A percentile compares a stretch with the other conserved stretches of the same genome.
phyloP scores from a whole-genome alignment of 2,888 invertebrate species.

The Corbicula japonica region DNA sequence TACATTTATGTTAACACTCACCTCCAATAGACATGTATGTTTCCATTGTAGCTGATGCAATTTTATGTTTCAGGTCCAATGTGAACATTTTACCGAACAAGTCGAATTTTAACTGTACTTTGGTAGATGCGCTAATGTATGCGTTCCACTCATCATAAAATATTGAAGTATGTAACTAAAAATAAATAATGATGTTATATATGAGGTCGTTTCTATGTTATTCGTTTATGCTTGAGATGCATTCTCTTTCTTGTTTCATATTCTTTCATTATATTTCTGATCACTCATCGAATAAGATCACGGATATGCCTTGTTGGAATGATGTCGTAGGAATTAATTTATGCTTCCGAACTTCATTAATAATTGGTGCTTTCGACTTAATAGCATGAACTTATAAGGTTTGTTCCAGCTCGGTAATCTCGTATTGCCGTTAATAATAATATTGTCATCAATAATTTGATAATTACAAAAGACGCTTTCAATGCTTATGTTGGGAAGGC shows the following conservation, averaged over 20 bases:
- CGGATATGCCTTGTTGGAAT: too few species aligned
- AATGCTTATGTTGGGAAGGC: too few species aligned
- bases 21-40: conserved; percentile 28
- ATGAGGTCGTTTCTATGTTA: background rate
- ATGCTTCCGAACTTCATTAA: too few species aligned
- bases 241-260: background rate
- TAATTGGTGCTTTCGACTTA: too few species aligned
- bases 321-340: too few species aligned
- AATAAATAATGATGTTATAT: background rate
- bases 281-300: too few species aligned
- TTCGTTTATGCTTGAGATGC: background rate
- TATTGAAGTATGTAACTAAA: conserved; percentile 14
- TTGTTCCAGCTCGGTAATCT: too few species aligned
- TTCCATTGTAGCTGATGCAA: background rate
- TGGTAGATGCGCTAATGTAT: background rate
- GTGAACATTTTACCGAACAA: conserved; percentile 8
- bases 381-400: too few species aligned
- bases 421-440: too few species aligned
- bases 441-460: too few species aligned
- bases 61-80: background rate
- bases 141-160: conserved; percentile 33
- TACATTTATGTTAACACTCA: conserved; percentile 1
- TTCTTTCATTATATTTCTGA: background rate
- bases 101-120: conserved; percentile 1
- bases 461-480: too few species aligned